These are phyloP conservation scores for Onychostoma macrolepis DNA, from an alignment of 2,113 vertebrate species.

Conservation along the genomic window DNA sequence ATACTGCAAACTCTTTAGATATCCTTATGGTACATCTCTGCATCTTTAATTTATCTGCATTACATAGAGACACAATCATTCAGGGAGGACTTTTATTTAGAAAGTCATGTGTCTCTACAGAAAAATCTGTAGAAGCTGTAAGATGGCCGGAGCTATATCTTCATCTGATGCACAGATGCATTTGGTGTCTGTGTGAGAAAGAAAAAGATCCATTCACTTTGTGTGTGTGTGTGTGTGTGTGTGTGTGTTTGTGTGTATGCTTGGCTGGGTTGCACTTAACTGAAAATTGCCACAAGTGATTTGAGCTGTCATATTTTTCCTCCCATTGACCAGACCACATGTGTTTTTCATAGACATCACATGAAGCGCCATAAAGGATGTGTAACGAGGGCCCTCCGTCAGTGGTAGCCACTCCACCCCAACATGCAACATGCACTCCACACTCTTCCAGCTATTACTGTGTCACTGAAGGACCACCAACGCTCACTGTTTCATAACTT, in stretches of 20 bases:
- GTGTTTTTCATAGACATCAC: constrained; percentile 72
- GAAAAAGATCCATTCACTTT: constrained; percentile 29
- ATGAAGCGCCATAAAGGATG: constrained; percentile 69
- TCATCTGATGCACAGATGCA: neutral
- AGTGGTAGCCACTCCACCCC: constrained; percentile 61
- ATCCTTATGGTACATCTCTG: neutral
- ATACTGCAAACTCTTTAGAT: neutral
- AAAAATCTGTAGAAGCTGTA: neutral
- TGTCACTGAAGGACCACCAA: constrained; percentile 71
- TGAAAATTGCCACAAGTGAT: constrained; percentile 73
- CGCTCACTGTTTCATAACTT: constrained; percentile 57
- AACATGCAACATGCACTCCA: constrained; percentile 65
- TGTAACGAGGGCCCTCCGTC: constrained; percentile 66
- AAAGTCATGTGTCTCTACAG: neutral
- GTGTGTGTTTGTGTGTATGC: neutral
- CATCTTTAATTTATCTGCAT: neutral
- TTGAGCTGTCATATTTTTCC: constrained; percentile 70
- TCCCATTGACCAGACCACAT: constrained; percentile 73
- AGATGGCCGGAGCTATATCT: neutral
- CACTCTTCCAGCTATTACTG: constrained; percentile 67
- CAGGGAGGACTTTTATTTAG: neutral
- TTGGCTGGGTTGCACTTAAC: constrained; percentile 57
- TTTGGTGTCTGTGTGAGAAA: constrained; percentile 1
- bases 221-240: constrained; percentile 52
- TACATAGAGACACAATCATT: neutral